These are phyloP conservation scores for Electrophaes corylata DNA, from an alignment of 2,888 invertebrate genomes.

Conservation along the genomic window DNA sequence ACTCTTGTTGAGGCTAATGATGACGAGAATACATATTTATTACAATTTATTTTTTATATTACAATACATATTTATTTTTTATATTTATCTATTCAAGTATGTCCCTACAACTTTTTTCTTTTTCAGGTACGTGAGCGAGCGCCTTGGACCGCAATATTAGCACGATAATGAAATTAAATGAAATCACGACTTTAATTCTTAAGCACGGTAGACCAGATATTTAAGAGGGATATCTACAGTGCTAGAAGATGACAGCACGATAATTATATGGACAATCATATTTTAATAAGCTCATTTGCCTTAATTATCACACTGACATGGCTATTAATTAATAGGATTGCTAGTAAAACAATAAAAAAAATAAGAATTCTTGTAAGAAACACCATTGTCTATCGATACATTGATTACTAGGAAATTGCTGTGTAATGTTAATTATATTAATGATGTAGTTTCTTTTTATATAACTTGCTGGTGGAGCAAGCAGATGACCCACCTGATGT, in stretches of 20 bases:
- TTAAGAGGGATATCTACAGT: neutral
- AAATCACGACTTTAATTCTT: neutral
- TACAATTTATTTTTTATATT: too few relatives aligned
- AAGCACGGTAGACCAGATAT: neutral
- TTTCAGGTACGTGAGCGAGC: conserved; percentile 19
- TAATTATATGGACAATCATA: neutral
- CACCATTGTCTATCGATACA: conserved; percentile 9
- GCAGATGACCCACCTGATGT: too few relatives aligned
- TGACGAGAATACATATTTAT: too few relatives aligned
- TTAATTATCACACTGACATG: conserved; percentile 2
- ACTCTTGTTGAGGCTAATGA: too few relatives aligned
- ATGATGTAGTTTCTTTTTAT: neutral
- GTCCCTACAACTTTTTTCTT: neutral
- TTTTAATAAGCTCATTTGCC: conserved; percentile 1
- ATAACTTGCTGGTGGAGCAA: conserved; percentile 1
- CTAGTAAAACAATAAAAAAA: too few relatives aligned
- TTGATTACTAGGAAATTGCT: neutral
- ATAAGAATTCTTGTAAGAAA: conserved; percentile 10
- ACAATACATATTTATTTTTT: too few relatives aligned
- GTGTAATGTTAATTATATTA: neutral
- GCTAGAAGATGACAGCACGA: neutral
- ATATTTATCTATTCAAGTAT: neutral
- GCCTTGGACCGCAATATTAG: conserved; percentile 1
- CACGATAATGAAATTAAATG: neutral
- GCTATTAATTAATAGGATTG: neutral